phyloP scores from a whole-genome alignment of 2,797 vertebrate species.

The Amazona ochrocephala region DNA sequence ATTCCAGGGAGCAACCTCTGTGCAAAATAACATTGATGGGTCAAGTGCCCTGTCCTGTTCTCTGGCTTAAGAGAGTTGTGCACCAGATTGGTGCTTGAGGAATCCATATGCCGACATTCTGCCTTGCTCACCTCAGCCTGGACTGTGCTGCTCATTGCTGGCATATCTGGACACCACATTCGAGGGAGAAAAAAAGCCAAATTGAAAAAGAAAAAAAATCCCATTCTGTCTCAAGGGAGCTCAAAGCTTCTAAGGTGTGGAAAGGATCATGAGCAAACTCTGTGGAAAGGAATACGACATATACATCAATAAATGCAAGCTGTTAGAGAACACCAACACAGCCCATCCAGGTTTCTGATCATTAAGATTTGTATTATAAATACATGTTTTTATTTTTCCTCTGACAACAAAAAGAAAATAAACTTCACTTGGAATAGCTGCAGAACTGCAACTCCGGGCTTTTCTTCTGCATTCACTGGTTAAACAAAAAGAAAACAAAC shows the following conservation, averaged over 20 bases:
- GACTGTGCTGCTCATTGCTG: neutral
- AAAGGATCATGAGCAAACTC: neutral
- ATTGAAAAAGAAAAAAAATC: neutral
- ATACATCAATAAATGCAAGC: neutral
- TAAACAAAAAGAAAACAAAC: neutral
- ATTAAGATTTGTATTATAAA: neutral
- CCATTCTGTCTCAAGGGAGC: neutral
- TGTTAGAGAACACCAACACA: neutral
- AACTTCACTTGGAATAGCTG: neutral
- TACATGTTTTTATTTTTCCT: neutral
- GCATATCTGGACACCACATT: constrained; percentile 18
- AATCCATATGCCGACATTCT: constrained; percentile 60
- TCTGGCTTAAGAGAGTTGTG: constrained; percentile 4
- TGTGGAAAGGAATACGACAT: neutral
- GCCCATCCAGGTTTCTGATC: neutral
- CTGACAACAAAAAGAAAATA: neutral
- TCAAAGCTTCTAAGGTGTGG: neutral
- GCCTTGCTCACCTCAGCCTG: neutral
- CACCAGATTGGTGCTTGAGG: constrained; percentile 54
- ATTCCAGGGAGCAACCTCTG: neutral
- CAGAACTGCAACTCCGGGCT: neutral
- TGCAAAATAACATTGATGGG: neutral
- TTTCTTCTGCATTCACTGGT: neutral
- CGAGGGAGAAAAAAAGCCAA: neutral
- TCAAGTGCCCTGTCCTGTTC: constrained; percentile 29